Evolutionary conservation across 2,888 invertebrate genomes (phyloP), one percentile per base, ranked within the genome.

Genomic region (Coelinius sp.): DNA sequence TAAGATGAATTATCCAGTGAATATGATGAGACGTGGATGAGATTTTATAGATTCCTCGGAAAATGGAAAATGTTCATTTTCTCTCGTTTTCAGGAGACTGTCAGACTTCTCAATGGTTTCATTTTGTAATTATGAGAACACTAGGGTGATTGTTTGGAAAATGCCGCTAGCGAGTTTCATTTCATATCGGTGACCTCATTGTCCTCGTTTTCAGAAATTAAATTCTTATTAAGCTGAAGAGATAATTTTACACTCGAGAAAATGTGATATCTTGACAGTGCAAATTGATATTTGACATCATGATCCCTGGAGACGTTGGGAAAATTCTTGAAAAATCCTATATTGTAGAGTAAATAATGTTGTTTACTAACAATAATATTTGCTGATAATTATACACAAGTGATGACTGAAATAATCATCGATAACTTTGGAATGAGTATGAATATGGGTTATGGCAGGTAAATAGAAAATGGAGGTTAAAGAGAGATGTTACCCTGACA

Each of bases 171-270:
- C 73, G 71, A 75, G 70, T 71, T 73, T 68, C 74, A 74, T 77
- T 75, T 75, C 76, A 78, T 76, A 75, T 77, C 73, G 68, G 65
- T 56, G 72, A 74, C 75, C 76, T 77, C 75, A 76, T 76, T 76
- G 73, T 75, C 63, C 70, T 56, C 73, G 68, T 71, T 64, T 25
- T 64, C 17, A 1, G 12, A 3, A 17, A 22, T 64, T 64, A 14
- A 17, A 24, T 44, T 44, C 20, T 64, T 20, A 63, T 22, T 64
- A 24, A 22, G 12, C 8, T 44, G 17, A 24, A 22, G 27, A 12
- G 35, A 17, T n/a, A 64, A 64, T 64, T 64, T 2, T 1, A 14
- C 44, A n/a, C 3, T 5, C 5, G 14, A n/a, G 7, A n/a, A 44
- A 44, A 12, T 44, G 6, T 44, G 14, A 14, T 44, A 12, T 44